These are phyloP conservation scores for Pecten maximus DNA, from an alignment of 2,888 invertebrate species.

Conservation along the genomic window DNA sequence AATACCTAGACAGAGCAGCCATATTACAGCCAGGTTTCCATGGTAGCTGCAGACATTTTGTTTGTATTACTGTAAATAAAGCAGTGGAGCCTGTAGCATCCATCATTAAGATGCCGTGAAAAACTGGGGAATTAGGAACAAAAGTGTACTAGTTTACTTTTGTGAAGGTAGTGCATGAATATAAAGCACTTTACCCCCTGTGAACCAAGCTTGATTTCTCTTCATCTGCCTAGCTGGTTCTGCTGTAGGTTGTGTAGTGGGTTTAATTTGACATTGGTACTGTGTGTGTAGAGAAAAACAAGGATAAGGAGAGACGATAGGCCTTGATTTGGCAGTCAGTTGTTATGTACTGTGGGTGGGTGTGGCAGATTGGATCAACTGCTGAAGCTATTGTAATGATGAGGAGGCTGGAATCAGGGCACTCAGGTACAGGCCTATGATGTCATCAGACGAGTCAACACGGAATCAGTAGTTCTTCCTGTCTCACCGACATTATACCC, in stretches of 20 bases:
- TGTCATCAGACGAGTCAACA: slow-evolving; percentile 21
- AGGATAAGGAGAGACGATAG: neutral
- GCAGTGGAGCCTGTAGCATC: slow-evolving; percentile 2
- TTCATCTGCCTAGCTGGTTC: neutral
- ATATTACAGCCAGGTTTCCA: neutral
- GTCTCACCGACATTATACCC: neutral
- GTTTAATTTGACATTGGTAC: slow-evolving; percentile 26
- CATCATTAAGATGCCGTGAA: neutral
- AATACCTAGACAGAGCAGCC: neutral
- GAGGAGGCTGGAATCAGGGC: slow-evolving; percentile 20
- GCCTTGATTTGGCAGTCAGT: neutral
- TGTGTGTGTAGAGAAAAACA: neutral
- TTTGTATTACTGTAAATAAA: slow-evolving; percentile 25
- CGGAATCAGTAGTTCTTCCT: neutral
- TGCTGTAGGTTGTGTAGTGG: neutral
- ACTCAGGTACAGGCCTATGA: slow-evolving; percentile 7
- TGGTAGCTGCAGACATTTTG: neutral
- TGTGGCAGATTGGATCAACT: neutral
- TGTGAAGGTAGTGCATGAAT: slow-evolving; percentile 4
- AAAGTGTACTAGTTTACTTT: slow-evolving; percentile 15
- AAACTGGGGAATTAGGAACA: slow-evolving; percentile 9
- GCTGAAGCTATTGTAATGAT: neutral
- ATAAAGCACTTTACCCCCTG: neutral
- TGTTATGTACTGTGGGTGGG: slow-evolving; percentile 10
- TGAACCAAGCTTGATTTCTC: neutral